Base-by-base conservation (phyloP, 2,797 vertebrate species). In the Ctenopoma multispine region DNA sequence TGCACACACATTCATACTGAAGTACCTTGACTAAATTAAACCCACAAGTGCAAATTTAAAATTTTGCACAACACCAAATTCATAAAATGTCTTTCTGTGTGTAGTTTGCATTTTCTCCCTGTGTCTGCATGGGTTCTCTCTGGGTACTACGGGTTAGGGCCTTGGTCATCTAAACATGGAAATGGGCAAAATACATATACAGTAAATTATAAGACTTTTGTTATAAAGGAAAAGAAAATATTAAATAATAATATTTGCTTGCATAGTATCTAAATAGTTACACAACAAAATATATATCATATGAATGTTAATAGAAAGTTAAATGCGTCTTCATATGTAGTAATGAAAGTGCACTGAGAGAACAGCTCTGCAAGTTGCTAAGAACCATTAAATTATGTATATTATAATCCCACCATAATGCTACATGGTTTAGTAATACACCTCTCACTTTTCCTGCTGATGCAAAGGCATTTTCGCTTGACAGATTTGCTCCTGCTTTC, bases 331-430 rank as follows among this genome's bases (percentile, higher is more conserved):
- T 31, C 18, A 20, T n/a, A 24, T 50, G n/a, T 27, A 29, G 21
- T 54, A 36, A 9, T 56, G 7, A 12, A 63, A 11, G 24, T 56
- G 11, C 15, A 12, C 23, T 43, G 40, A 31, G 18, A 24, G 29
- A 57, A 14, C 27, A 61, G 14, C 23, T 59, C 29, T 56, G 31
- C 29, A 60, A 12, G 44, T 18, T 34, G 8, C 23, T 24, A 60
- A 48, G 23, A 50, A 47, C 17, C 9, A 7, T 58, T 61, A 5
- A n/a, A 41, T 40, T 51, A 1, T 40, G 10, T 43, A 24, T 4
- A 44, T 78, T 50, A 72, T 78, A 78, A 80, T 74, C 47, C 54
- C 41, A 68, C 69, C 29, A 54, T 41, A 43, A 69, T 44, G 61
- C 63, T 55, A 23, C 4, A 1, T 43, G 14, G 40, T 51, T 65